phyloP scores from a whole-genome alignment of 2,888 invertebrate species.

The Hydrotaea diabolus region DNA sequence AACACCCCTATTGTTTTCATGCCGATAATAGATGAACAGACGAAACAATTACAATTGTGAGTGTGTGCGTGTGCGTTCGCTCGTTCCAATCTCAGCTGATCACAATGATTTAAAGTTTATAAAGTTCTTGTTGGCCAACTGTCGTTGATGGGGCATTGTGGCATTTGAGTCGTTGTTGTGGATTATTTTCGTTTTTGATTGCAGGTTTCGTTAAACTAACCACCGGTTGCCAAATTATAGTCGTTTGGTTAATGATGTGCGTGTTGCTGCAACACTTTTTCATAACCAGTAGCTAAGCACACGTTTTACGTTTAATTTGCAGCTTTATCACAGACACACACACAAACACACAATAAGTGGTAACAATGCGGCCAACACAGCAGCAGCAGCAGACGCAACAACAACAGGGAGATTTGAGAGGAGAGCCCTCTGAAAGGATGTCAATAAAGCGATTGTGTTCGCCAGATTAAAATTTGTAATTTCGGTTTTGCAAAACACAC shows the following conservation, averaged over 20 bases:
- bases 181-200: no score
- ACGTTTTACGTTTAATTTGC: constrained; percentile 57
- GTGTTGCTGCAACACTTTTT: constrained; percentile 50
- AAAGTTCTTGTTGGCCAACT: background rate
- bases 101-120: background rate
- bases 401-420: no score
- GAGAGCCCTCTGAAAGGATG: background rate
- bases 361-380: background rate
- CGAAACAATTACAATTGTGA: no score
- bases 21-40: no score
- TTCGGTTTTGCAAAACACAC: no score
- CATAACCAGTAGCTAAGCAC: constrained; percentile 56
- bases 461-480: background rate
- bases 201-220: constrained; percentile 30
- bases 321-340: constrained; percentile 26
- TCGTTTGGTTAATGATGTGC: constrained; percentile 50
- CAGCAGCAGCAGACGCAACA: no score
- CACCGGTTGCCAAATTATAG: constrained; percentile 40
- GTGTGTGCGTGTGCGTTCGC: background rate
- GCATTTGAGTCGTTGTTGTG: background rate
- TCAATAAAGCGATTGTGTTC: background rate
- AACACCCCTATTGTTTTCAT: no score
- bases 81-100: background rate
- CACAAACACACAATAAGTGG: constrained; percentile 37
- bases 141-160: background rate